A percentile compares a stretch with the other conserved stretches of the same genome.
Conservation (phyloP, 2,113 vertebrate genomes). For the Aegotheles bennettii region DNA sequence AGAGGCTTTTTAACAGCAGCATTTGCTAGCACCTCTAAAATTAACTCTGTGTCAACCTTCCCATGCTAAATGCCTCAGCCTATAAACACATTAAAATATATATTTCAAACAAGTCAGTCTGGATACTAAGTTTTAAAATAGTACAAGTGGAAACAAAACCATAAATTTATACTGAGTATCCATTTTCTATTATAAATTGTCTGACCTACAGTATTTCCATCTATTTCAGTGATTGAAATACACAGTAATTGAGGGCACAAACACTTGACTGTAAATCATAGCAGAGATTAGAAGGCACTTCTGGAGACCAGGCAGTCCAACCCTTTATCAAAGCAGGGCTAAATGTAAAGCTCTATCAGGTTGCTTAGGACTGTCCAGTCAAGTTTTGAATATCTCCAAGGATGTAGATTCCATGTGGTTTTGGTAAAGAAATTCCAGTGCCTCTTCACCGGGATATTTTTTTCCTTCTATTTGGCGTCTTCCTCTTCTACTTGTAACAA, state of each 20-base stretch:
- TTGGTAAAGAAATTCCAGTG: neutral
- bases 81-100: neutral
- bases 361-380: neutral
- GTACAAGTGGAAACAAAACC: neutral
- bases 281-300: neutral
- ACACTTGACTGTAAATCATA: neutral
- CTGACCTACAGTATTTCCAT: neutral
- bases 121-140: constrained; percentile 11
- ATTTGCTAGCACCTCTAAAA: constrained; percentile 49
- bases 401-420: neutral
- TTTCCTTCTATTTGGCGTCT: neutral
- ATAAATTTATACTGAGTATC: neutral
- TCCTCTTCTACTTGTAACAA: neutral
- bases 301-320: neutral
- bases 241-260: neutral
- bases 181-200: neutral
- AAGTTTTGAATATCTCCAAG: neutral
- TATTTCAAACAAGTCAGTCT: neutral
- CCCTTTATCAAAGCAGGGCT: neutral
- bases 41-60: constrained; percentile 37
- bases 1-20: neutral
- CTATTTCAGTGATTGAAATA: neutral
- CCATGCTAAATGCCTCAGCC: neutral
- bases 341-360: neutral
- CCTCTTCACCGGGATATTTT: neutral